These are phyloP conservation scores for Eurystomus gularis DNA, from an alignment of 2,113 vertebrate genomes.

Conservation along the genomic window DNA sequence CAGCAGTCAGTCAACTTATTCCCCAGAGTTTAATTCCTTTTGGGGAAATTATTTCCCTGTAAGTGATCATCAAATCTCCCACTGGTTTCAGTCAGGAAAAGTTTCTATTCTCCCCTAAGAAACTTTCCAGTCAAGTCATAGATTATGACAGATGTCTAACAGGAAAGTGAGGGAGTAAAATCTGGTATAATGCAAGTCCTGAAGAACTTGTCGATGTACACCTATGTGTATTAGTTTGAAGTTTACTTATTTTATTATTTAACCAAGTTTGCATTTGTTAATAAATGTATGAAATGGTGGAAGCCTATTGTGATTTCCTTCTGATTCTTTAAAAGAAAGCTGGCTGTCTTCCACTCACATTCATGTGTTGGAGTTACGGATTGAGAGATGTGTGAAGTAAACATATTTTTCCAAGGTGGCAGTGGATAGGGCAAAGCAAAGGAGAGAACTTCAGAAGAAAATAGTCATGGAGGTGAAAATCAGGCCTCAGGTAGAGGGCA, in stretches of 20 bases:
- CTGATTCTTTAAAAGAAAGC: not conserved
- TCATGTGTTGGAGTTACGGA: not conserved
- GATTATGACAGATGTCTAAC: not conserved
- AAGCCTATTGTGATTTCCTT: not conserved
- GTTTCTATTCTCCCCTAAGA: not conserved
- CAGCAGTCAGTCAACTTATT: no score
- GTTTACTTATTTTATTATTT: not conserved
- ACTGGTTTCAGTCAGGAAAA: not conserved
- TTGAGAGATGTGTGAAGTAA: not conserved
- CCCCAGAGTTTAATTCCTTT: no score
- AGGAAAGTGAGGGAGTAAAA: not conserved
- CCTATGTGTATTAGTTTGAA: not conserved
- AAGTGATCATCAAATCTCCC: not conserved
- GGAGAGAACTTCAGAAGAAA: not conserved
- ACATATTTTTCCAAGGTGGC: not conserved
- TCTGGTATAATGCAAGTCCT: fast-evolving
- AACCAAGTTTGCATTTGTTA: not conserved
- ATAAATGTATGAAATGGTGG: not conserved
- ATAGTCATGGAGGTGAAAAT: not conserved
- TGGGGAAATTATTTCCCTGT: not conserved
- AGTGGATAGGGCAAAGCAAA: not conserved
- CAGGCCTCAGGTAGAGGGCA: not conserved
- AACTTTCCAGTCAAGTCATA: not conserved
- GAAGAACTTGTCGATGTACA: not conserved
- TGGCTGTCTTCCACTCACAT: not conserved